phyloP scores from a whole-genome alignment of 2,888 invertebrate species.

The Noctua janthe region DNA sequence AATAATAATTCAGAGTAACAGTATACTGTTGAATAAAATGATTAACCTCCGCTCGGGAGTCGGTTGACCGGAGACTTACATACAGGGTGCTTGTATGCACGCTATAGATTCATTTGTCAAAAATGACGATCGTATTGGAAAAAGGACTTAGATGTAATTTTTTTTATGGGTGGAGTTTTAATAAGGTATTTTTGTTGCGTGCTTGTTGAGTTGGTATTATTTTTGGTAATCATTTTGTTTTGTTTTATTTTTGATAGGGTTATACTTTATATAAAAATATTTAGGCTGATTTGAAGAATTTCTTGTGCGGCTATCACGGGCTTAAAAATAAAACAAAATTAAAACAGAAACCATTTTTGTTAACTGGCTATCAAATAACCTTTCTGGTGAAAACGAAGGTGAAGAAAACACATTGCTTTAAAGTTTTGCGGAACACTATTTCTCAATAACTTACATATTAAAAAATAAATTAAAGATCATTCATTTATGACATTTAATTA shows the following conservation, averaged over 20 bases:
- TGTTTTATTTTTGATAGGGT: background rate
- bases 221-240: background rate
- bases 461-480: constrained; percentile 20
- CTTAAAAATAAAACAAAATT: background rate
- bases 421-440: constrained; percentile 26
- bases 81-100: constrained; percentile 67
- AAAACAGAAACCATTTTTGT: background rate
- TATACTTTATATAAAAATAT: background rate
- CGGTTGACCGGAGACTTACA: constrained; percentile 68
- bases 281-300: background rate
- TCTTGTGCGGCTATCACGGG: background rate
- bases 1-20: constrained; percentile 88
- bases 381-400: background rate
- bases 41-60: constrained; percentile 84
- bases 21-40: constrained; percentile 89
- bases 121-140: constrained; percentile 38
- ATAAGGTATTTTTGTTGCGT: constrained; percentile 44
- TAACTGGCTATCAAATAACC: background rate
- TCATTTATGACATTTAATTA: constrained; percentile 40
- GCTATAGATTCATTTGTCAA: constrained; percentile 64
- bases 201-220: background rate
- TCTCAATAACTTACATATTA: constrained; percentile 10
- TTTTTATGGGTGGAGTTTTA: constrained; percentile 18
- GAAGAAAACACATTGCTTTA: background rate
- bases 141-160: constrained; percentile 6